Evolutionary conservation across 2,797 vertebrate genomes (phyloP).

Genomic region (Borostomias antarcticus): DNA sequence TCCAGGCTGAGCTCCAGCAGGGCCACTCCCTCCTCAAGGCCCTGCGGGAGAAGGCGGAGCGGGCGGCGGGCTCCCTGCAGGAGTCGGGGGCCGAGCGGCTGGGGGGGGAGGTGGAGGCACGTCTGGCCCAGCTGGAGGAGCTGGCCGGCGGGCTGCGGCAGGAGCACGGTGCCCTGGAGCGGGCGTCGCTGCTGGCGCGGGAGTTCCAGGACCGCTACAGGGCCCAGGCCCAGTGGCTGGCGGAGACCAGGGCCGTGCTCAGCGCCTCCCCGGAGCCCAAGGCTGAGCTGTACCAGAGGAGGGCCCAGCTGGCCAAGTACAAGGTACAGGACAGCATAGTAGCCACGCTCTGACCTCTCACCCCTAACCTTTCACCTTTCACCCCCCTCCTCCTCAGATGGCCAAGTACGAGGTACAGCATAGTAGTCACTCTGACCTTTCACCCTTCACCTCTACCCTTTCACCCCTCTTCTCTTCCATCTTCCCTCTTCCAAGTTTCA

Average conservation of each 20-base stretch:
- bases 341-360: background rate
- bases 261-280: slow-evolving; percentile 83
- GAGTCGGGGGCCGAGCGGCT: slow-evolving; percentile 80
- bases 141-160: slow-evolving; percentile 84
- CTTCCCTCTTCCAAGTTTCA: too few relatives aligned
- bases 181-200: slow-evolving; percentile 84
- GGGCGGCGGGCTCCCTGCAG: slow-evolving; percentile 83
- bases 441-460: too few relatives aligned
- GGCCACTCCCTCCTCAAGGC: slow-evolving; percentile 90
- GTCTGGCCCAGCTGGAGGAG: slow-evolving; percentile 83
- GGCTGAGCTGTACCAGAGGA: slow-evolving; percentile 94
- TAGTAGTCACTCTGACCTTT: too few relatives aligned
- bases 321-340: slow-evolving; percentile 82
- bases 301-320: slow-evolving; percentile 92
- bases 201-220: slow-evolving; percentile 93
- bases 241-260: slow-evolving; percentile 82
- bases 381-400: too few relatives aligned
- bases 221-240: slow-evolving; percentile 85
- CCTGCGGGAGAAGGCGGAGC: slow-evolving; percentile 84
- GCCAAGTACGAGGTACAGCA: too few relatives aligned
- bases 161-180: slow-evolving; percentile 85
- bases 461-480: too few relatives aligned
- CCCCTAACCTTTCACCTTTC: background rate
- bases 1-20: slow-evolving; percentile 87
- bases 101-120: slow-evolving; percentile 80